A percentile compares a stretch with the other conserved stretches of the same genome.
Evolutionary conservation across 2,888 invertebrate species (phyloP).

Genomic region (Perizoma flavofasciatum): DNA sequence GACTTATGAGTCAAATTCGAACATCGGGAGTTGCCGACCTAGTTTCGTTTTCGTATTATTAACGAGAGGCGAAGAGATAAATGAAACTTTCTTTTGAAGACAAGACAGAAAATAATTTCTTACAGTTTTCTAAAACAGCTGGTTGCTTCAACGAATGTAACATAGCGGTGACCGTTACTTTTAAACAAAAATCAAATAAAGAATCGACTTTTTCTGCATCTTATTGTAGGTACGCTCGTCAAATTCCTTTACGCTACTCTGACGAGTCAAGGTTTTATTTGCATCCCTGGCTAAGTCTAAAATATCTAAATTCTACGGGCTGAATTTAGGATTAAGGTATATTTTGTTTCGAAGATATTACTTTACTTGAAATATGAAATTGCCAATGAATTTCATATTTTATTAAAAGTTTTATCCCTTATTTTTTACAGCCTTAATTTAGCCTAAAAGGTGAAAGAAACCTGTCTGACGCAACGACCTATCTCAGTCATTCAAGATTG

Average conservation of each 20-base stretch:
- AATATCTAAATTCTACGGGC: conserved; percentile 19
- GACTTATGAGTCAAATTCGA: conserved; percentile 64
- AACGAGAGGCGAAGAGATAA: conserved; percentile 34
- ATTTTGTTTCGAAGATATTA: conserved; percentile 20
- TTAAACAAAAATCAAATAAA: too few species aligned
- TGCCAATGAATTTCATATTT: conserved; percentile 22
- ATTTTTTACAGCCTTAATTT: conserved; percentile 10
- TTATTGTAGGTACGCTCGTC: too few species aligned
- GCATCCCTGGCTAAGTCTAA: conserved; percentile 9
- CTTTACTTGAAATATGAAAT: conserved; percentile 18
- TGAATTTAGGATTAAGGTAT: conserved; percentile 5
- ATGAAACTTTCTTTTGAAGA: conserved; percentile 27
- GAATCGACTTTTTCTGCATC: too few species aligned
- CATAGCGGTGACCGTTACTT: too few species aligned
- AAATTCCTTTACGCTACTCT: too few species aligned
- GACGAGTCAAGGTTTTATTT: too few species aligned
- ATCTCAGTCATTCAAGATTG: conserved; percentile 19
- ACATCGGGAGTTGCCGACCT: conserved; percentile 61
- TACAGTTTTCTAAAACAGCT: too few species aligned
- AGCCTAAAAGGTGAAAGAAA: not conserved
- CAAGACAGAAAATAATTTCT: not conserved
- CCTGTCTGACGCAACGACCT: conserved; percentile 14
- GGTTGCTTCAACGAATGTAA: too few species aligned
- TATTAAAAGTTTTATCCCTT: conserved; percentile 18
- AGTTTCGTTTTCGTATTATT: conserved; percentile 49